Conservation (phyloP, 2,888 invertebrate species). For the Zygogramma bicolorata region DNA sequence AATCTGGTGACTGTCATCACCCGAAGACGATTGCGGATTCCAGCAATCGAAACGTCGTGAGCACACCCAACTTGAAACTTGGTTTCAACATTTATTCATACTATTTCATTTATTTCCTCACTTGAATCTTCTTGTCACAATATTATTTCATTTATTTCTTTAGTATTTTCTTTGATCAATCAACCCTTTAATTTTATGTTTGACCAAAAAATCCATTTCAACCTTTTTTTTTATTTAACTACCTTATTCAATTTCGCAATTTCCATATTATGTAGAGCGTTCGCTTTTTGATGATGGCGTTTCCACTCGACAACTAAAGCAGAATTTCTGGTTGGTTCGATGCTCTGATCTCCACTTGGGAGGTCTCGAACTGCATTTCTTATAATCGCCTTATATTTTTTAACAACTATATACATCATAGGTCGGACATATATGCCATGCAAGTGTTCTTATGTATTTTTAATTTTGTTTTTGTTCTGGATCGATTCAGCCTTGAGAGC, state of each 20-base stretch:
- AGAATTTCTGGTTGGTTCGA: constrained; percentile 50
- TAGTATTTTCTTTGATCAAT: too few species aligned
- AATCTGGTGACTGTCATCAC: too few species aligned
- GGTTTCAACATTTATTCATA: too few species aligned
- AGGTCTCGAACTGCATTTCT: constrained; percentile 63
- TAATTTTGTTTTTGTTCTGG: constrained; percentile 17
- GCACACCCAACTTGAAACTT: too few species aligned
- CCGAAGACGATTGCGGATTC: too few species aligned
- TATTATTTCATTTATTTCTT: too few species aligned
- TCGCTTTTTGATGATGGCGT: constrained; percentile 34
- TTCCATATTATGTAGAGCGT: neutral
- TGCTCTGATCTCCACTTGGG: constrained; percentile 59
- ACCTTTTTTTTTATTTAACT: too few species aligned
- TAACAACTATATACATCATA: constrained; percentile 56
- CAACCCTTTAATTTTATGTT: too few species aligned
- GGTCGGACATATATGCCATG: constrained; percentile 46
- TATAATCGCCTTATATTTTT: constrained; percentile 59
- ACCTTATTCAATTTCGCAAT: neutral
- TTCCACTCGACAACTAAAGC: constrained; percentile 37
- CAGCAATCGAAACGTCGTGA: too few species aligned
- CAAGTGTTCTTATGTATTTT: constrained; percentile 51
- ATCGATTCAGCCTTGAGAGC: constrained; percentile 17
- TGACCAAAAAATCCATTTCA: too few species aligned
- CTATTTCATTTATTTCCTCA: too few species aligned
- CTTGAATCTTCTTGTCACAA: too few species aligned